These are phyloP conservation scores for Microcebus tavaratra DNA, from an alignment of 2,113 vertebrate genomes.

Conservation along the genomic window DNA sequence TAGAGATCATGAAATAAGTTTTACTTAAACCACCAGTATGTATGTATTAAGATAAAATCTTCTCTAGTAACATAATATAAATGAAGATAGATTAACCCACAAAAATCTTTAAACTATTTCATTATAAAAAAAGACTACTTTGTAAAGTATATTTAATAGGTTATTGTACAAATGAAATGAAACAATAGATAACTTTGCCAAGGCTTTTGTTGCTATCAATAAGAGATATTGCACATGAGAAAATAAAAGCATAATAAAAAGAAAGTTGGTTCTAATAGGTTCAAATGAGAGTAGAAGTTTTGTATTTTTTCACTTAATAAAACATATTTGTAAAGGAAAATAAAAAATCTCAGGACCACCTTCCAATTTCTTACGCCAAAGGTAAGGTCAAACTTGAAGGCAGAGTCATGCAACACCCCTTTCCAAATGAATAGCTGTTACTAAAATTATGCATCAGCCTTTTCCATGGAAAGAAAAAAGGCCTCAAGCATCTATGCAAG, in stretches of 20 bases:
- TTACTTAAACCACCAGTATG: background rate
- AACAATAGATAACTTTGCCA: background rate
- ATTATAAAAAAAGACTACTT: background rate
- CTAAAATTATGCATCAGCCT: no score
- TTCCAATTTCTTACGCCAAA: no score
- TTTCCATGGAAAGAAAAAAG: no score
- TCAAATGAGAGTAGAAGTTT: background rate
- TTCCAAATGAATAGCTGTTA: no score
- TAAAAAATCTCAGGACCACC: no score
- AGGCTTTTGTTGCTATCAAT: background rate
- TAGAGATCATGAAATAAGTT: background rate
- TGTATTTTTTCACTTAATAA: background rate
- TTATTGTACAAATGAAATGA: background rate
- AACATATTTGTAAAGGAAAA: no score
- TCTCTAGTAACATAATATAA: background rate
- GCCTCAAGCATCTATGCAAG: no score
- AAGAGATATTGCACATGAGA: background rate
- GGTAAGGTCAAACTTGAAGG: no score
- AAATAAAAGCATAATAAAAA: background rate
- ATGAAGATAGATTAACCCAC: background rate
- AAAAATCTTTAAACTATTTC: background rate
- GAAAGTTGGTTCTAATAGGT: background rate
- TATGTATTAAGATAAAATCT: background rate
- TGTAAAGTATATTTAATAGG: background rate
- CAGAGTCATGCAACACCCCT: no score